Conservation (phyloP, 2,888 invertebrate genomes). For the Tortricodes alternella region DNA sequence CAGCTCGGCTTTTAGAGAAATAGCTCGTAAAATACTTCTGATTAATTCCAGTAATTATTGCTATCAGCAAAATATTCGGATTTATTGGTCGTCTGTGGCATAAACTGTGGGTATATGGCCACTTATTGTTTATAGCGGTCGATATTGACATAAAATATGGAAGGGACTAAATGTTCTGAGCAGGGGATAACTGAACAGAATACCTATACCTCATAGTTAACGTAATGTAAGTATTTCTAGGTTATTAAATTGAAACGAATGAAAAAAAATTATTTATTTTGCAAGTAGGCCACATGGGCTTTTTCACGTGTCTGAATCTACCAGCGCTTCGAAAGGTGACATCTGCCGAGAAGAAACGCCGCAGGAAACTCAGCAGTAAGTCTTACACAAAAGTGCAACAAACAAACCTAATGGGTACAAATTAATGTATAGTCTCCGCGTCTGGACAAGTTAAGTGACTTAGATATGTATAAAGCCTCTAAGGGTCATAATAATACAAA, state of each 20-base stretch:
- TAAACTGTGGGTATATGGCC: conserved; percentile 22
- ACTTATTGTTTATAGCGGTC: conserved; percentile 24
- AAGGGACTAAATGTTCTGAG: background rate
- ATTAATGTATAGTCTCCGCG: too few relatives aligned
- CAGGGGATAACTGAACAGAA: background rate
- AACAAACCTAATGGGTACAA: too few relatives aligned
- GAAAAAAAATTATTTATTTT: background rate
- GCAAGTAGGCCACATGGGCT: too few relatives aligned
- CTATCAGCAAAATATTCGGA: conserved; percentile 30
- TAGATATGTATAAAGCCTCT: too few relatives aligned
- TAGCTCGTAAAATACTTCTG: conserved; percentile 25
- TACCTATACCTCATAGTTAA: too few relatives aligned
- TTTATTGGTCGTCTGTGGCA: conserved; percentile 23
- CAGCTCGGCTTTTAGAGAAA: conserved; percentile 21
- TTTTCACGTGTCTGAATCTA: too few relatives aligned
- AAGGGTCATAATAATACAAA: too few relatives aligned
- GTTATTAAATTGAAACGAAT: background rate
- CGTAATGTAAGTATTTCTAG: background rate
- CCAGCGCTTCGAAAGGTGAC: too few relatives aligned
- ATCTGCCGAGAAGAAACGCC: too few relatives aligned
- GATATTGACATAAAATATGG: background rate
- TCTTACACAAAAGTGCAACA: too few relatives aligned
- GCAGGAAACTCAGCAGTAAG: too few relatives aligned
- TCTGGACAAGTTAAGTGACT: too few relatives aligned
- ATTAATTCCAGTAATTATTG: conserved; percentile 28